phyloP scores from a whole-genome alignment of 2,113 vertebrate genomes.

The Tursiops truncatus region DNA sequence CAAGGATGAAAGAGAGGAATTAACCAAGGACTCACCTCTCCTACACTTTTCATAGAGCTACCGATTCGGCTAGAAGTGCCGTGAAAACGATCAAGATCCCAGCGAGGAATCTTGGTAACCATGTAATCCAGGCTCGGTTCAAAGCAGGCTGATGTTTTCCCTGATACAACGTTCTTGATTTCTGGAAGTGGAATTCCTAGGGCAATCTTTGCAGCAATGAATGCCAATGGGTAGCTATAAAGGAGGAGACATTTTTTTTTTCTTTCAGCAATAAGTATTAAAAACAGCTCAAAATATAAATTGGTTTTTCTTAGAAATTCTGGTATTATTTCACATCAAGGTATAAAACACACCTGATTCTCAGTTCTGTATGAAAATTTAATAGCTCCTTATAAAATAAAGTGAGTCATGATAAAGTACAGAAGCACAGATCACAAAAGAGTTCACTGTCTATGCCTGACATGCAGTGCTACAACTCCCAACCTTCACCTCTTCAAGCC shows the following conservation, averaged over 20 bases:
- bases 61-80: slow-evolving; percentile 91
- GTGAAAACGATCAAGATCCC: slow-evolving; percentile 97
- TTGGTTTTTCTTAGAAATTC: not conserved
- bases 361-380: not conserved
- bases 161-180: slow-evolving; percentile 94
- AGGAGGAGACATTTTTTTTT: not conserved
- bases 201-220: slow-evolving; percentile 96
- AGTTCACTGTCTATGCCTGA: not conserved
- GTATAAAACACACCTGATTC: not conserved
- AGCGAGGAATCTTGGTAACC: slow-evolving; percentile 96
- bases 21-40: slow-evolving; percentile 87
- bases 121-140: slow-evolving; percentile 97
- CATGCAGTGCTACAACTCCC: not conserved
- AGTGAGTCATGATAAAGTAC: not conserved
- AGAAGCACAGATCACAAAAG: not conserved
- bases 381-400: not conserved
- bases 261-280: not conserved
- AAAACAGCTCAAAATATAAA: slow-evolving; percentile 2
- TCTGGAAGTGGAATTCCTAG: slow-evolving; percentile 94
- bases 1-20: not conserved
- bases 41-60: slow-evolving; percentile 97
- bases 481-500: not conserved
- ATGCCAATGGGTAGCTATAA: slow-evolving; percentile 94
- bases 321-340: not conserved
- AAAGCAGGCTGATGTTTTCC: slow-evolving; percentile 95